These are phyloP conservation scores for Diorhabda carinulata DNA, from an alignment of 1,140 invertebrate species.

Conservation along the genomic window DNA sequence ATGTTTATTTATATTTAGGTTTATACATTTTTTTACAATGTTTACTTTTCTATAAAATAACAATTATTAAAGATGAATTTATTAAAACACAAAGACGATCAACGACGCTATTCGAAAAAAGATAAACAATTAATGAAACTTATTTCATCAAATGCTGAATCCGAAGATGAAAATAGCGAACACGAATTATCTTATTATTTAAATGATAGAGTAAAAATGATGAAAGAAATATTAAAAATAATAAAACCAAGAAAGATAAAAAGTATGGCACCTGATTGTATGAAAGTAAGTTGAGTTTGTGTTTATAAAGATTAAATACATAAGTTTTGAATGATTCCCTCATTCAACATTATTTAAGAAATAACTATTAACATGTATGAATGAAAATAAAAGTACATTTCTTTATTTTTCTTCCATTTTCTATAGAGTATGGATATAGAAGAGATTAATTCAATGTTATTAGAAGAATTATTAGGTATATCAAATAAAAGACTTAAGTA, in stretches of 20 bases:
- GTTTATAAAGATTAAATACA: no score
- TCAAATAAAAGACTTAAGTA: conserved; percentile 46
- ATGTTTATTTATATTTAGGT: no score
- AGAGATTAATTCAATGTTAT: conserved; percentile 59
- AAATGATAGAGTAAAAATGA: conserved; percentile 59
- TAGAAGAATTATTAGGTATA: conserved; percentile 54
- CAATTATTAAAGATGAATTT: background rate
- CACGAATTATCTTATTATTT: conserved; percentile 56
- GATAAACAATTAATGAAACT: conserved; percentile 34
- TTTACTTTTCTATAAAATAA: no score
- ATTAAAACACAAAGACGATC: conserved; percentile 4
- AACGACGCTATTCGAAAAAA: conserved; percentile 27
- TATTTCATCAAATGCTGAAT: conserved; percentile 29
- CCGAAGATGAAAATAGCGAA: conserved; percentile 38
- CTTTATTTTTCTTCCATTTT: conserved; percentile 6
- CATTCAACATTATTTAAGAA: no score
- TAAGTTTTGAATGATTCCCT: no score
- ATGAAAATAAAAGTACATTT: no score
- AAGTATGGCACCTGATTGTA: conserved; percentile 57
- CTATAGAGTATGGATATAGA: conserved; percentile 52
- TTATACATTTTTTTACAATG: no score
- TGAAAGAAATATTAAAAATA: conserved; percentile 60
- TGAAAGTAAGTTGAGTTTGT: conserved; percentile 44
- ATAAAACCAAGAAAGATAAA: conserved; percentile 60
- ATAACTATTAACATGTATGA: no score